Evolutionary conservation across 1,140 invertebrate genomes (phyloP), one percentile per base, ranked within the genome.

Genomic region (Papilio glaucus): DNA sequence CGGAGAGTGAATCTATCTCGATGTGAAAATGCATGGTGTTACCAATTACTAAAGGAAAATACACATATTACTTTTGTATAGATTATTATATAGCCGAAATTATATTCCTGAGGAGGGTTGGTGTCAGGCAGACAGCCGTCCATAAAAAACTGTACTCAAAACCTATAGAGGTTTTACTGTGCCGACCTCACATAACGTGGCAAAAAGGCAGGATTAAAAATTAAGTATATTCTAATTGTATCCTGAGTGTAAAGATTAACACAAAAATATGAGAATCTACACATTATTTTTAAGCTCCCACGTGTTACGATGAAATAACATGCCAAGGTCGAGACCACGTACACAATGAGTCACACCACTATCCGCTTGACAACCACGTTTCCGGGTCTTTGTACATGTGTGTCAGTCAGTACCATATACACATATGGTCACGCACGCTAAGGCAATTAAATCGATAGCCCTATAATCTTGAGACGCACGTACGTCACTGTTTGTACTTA

Each of bases 251-350:
- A 4, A 57, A 8, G 9, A 57, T 24, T 57, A 10, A 0, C 18
- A 24, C 49, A 57, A 57, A 57, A 57, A 24, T 18, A 33, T 33
- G 29, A 6, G 29, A 33, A 81, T 78, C 77, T 26, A 57, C 15
- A 15, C 42, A 45, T 57, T 24, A 57, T 33, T 3, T 3, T 33
- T 33, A 33, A 57, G 12, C 49, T 57, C 49, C 49, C 21, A 57
- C 49, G 49, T 80, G 77, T 79, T 80, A 74, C 73, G 72, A 82
- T 70, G 71, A 45, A 60, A 75, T 76, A 80, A 77, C 78, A 78
- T 90, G 87, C 89, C 88, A 90, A 91, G 89, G 89, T 75, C 77
- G 63, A 26, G 33, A 49, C 73, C 41, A 78, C 68, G 73, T 74
- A 77, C 78, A 76, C 71, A 74, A 72, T 74, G 75, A 79, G 76